Base-by-base conservation (phyloP, 2,888 invertebrate genomes). In the Heliconius ismenius region DNA sequence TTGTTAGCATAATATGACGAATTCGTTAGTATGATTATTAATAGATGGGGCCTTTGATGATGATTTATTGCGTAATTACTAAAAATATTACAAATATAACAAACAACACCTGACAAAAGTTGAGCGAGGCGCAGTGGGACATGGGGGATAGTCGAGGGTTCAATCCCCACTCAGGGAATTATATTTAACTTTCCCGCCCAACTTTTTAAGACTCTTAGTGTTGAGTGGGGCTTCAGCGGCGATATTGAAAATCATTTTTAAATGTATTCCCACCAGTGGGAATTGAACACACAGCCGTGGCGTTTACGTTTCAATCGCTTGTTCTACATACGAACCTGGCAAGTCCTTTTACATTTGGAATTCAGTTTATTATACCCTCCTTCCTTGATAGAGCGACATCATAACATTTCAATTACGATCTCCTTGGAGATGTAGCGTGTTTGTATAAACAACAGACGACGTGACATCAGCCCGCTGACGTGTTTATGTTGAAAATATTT, bases 371-470 rank as follows among this genome's bases (percentile, higher is more conserved):
- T 64, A 26, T 49, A 64, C 0, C 13, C 15, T 9, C 9, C n/a
- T 63, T 73, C 21, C 24, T 18, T 49, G 28, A 28, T n/a, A 63
- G 32, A 24, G 15, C 36, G 21, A 68, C 43, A n/a, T 75, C 75
- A 75, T 68, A 75, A 75, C 75, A 75, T 68, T 26, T 68, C 39
- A 60, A 62, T 60, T 28, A 4, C 36, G 21, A 64, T 36, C 54
- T 74, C 64, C 64, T 65, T 54, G 32, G n/a, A 64, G 54, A 18
- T 24, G 64, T n/a, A 54, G 65, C 74, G n/a, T 43, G 68, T 10
- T 36, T 21, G 65, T 68, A 10, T n/a, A 65, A 74, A 74, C 75
- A 75, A 60, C 60, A 7, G 49, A 21, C 58, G 39, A 21, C n/a
- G 49, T 65, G 74, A 74, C 64, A n/a, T n/a, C 28, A 32, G n/a